A percentile compares a stretch with the other conserved stretches of the same genome.
These are phyloP conservation scores for Gavia stellata DNA, from an alignment of 2,113 vertebrate species.

Conservation along the genomic window DNA sequence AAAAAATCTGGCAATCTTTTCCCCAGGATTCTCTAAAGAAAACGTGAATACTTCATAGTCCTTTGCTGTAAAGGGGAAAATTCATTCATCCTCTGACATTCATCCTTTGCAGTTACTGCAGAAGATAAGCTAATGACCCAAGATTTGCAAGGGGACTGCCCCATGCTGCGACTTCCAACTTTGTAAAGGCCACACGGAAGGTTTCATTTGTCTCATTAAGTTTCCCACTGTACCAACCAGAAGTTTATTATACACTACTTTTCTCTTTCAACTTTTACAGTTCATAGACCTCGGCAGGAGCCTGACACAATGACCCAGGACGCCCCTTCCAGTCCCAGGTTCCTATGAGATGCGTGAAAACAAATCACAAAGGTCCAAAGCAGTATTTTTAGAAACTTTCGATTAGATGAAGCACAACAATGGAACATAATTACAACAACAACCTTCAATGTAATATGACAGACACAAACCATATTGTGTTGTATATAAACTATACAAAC, in stretches of 20 bases:
- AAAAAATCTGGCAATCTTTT: background rate
- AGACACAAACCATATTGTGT: background rate
- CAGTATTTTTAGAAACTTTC: slow-evolving; percentile 46
- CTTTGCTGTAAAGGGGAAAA: background rate
- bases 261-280: slow-evolving; percentile 64
- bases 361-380: slow-evolving; percentile 47
- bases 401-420: slow-evolving; percentile 45
- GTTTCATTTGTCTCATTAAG: slow-evolving; percentile 62
- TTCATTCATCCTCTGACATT: slow-evolving; percentile 35
- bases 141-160: slow-evolving; percentile 40
- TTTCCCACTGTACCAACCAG: slow-evolving; percentile 45
- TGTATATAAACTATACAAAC: background rate
- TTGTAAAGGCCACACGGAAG: slow-evolving; percentile 43
- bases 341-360: slow-evolving; percentile 41
- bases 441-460: background rate
- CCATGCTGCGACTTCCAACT: slow-evolving; percentile 23
- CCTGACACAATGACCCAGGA: slow-evolving; percentile 19
- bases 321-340: background rate
- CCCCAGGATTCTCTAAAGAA: slow-evolving; percentile 34
- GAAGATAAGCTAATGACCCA: slow-evolving; percentile 68
- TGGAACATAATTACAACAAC: background rate
- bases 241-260: slow-evolving; percentile 49
- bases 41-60: slow-evolving; percentile 1
- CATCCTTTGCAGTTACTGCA: slow-evolving; percentile 18
- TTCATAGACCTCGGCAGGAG: slow-evolving; percentile 51